These are phyloP conservation scores for Rachycentron canadum DNA, from an alignment of 2,797 vertebrate genomes.

Conservation along the genomic window DNA sequence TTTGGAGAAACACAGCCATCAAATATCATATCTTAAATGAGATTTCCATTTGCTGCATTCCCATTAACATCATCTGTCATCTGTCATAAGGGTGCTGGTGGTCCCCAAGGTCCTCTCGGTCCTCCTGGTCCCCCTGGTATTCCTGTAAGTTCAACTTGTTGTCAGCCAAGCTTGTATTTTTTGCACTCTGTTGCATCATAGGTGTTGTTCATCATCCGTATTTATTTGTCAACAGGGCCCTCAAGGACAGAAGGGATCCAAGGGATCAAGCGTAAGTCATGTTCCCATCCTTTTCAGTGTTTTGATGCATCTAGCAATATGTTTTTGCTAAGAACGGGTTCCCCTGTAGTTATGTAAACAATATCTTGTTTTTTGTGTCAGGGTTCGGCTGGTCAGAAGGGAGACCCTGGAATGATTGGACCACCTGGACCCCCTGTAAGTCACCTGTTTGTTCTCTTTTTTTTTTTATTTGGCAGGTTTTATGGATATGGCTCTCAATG, in stretches of 20 bases:
- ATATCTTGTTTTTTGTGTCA: constrained; percentile 67
- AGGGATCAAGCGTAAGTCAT: constrained; percentile 93
- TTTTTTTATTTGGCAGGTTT: background rate
- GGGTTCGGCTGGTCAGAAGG: constrained; percentile 95
- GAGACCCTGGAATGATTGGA: constrained; percentile 93
- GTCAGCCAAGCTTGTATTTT: background rate
- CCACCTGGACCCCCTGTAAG: constrained; percentile 94
- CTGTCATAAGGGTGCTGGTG: constrained; percentile 87
- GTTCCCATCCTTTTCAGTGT: background rate
- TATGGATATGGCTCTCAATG: background rate
- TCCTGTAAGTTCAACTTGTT: constrained; percentile 87
- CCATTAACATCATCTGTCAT: constrained; percentile 33
- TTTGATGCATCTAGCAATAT: background rate
- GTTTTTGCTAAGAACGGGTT: background rate
- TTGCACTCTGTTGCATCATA: background rate
- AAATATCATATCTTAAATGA: background rate
- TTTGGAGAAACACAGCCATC: constrained; percentile 4
- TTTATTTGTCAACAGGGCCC: constrained; percentile 85
- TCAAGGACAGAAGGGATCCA: constrained; percentile 95
- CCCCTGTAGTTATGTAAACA: background rate
- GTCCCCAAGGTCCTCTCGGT: constrained; percentile 91
- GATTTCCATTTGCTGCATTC: background rate
- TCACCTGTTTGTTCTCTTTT: constrained; percentile 34
- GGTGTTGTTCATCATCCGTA: constrained; percentile 12
- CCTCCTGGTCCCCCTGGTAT: constrained; percentile 97